These are phyloP conservation scores for Antennarius striatus DNA, from an alignment of 2,113 vertebrate genomes.

Conservation along the genomic window DNA sequence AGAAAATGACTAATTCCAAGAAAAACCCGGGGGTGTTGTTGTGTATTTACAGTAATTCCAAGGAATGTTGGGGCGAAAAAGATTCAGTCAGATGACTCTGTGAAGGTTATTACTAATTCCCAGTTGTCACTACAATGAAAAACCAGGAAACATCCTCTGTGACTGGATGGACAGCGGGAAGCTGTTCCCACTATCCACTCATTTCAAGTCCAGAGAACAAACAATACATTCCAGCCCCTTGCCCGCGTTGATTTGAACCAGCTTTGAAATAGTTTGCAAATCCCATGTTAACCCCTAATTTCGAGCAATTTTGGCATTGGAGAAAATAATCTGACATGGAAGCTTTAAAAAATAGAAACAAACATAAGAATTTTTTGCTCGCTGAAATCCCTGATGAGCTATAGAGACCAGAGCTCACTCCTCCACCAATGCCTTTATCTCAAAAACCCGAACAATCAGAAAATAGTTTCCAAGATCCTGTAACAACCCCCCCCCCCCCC, in stretches of 20 bases:
- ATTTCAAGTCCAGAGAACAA: slow-evolving; percentile 50
- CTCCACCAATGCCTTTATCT: too few species aligned
- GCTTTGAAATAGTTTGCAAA: slow-evolving; percentile 49
- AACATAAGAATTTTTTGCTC: too few species aligned
- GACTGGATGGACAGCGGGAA: slow-evolving; percentile 37
- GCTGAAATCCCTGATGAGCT: too few species aligned
- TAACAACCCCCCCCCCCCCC: too few species aligned
- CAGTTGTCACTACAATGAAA: background rate
- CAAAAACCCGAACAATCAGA: too few species aligned
- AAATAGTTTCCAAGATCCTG: too few species aligned
- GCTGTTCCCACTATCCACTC: slow-evolving; percentile 57
- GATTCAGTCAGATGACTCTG: background rate
- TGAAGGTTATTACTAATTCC: slow-evolving; percentile 30
- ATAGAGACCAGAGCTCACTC: too few species aligned
- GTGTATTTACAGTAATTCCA: slow-evolving; percentile 18
- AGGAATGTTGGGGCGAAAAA: slow-evolving; percentile 5
- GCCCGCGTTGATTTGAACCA: slow-evolving; percentile 38
- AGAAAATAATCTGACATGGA: too few species aligned
- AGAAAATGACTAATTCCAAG: background rate
- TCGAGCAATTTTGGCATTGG: too few species aligned
- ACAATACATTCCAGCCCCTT: slow-evolving; percentile 45
- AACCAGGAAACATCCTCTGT: slow-evolving; percentile 25
- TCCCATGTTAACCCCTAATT: background rate
- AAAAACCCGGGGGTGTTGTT: slow-evolving; percentile 7
- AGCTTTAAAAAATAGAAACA: too few species aligned